phyloP scores from a whole-genome alignment of 2,888 invertebrate genomes.

The Pristionchus fissidentatus region DNA sequence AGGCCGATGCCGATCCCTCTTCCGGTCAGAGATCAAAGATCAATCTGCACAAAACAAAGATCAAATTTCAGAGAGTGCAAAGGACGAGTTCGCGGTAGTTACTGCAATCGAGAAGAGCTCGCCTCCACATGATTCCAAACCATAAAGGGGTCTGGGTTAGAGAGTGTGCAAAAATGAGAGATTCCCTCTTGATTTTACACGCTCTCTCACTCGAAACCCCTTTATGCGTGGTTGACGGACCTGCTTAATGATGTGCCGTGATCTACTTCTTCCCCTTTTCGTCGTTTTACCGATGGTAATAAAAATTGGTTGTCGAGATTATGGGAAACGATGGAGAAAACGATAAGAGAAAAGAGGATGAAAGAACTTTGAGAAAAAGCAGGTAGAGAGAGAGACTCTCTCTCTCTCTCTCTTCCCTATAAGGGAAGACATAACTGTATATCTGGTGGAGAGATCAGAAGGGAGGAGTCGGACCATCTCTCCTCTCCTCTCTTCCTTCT shows the following conservation, averaged over 20 bases:
- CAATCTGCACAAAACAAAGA: not conserved
- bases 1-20: conserved; percentile 18
- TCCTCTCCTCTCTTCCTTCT: not conserved
- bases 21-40: conserved; percentile 21
- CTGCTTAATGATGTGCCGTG: no score
- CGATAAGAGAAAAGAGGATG: conserved; percentile 6
- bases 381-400: no score
- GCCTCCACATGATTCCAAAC: no score
- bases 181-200: no score
- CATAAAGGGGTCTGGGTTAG: no score
- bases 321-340: conserved; percentile 6
- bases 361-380: not conserved
- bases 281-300: not conserved
- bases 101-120: conserved; percentile 12
- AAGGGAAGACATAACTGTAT: not conserved
- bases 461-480: conserved; percentile 11
- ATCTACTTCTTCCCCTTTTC: not conserved
- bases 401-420: no score
- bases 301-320: conserved; percentile 14
- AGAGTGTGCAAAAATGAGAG: no score
- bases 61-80: not conserved
- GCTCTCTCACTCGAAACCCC: no score
- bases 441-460: not conserved
- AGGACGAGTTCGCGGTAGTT: not conserved
- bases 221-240: no score